Base-by-base conservation (phyloP, 2,113 vertebrate species). In the Synchiropus splendidus region DNA sequence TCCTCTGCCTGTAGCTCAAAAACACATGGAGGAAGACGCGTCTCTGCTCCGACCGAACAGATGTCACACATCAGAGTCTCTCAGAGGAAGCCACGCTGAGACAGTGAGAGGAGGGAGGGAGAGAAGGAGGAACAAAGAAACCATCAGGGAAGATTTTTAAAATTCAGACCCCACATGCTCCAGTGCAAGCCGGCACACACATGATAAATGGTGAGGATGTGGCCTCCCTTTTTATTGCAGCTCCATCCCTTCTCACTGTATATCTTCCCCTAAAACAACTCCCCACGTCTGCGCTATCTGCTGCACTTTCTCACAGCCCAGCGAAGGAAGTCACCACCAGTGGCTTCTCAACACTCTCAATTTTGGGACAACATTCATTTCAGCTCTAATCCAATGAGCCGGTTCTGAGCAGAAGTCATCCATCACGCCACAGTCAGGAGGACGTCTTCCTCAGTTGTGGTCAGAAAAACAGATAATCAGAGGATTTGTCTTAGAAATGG, bases 11-110 rank as follows among this genome's bases (percentile, higher is more conserved):
- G 21, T 5, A 27, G 21, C 21, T 27, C 21, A 4, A 5, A 4
- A 8, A 27, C 21, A 27, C 21, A 27, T 27, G 21, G 21, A 27
- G 21, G 21, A 27, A 27, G 4, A 27, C 21, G 8, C 21, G 4
- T 27, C 21, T 27, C 74, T 70, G 77, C 72, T 84, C 74, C 65
- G 58, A 59, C 65, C 59, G 58, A 80, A 66, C 83, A 86, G 85
- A 85, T 84, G 83, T 81, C 77, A 82, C 75, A 77, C 69, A 83
- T 82, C 72, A 82, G 58, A 47, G 42, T 21, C 64, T 67, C 65
- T 60, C 61, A n/a, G 48, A 61, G 72, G 67, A 70, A 48, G 67
- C 66, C 63, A 73, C 48, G 42, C 56, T 38, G 34, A 16, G 31
- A 54, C 43, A 57, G 39, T 54, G 50, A 42, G 31, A 63, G 48